Base-by-base conservation (phyloP, 2,113 vertebrate genomes). In the Desmodus rotundus region DNA sequence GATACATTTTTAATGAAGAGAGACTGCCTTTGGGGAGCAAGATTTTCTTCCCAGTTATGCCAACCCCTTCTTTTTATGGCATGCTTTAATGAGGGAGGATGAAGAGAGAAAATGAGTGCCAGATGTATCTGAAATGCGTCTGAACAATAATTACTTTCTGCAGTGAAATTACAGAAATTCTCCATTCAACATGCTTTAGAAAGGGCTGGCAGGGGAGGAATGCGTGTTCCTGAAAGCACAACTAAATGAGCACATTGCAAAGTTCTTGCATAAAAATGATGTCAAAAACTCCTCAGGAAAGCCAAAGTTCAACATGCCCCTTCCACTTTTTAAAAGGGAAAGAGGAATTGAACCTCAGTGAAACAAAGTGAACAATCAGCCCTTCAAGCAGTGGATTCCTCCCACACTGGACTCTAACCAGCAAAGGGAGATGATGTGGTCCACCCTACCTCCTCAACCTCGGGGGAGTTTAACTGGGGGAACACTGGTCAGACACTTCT, bases 71-170 rank as follows among this genome's bases (percentile, higher is more conserved):
- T 65, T 96, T 97, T 94, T 80, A 80, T 87, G 84, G 88, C 73
- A 87, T 38, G 15, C 73, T 93, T 94, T 96, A 95, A 88, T 78
- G 78, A 95, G 73, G 78, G 65, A 93, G 45, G 68, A 68, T 74
- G 36, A 94, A 86, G 89, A 78, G 43, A 93, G 78, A 86, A 93
- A 87, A 95, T 68, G 91, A 94, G 74, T 77, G 83, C 93, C 95
- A 97, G 93, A 91, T 94, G 65, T 67, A 86, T 91, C 77, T 63
- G 54, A 73, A 89, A 93, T 22, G 61, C 67, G 22, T 89, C 89
- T 93, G 91, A 89, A 91, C 56, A 95, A 73, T 68, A 96, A 90
- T 95, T 94, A 94, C 81, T 90, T 78, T 96, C 72, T 87, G 67
- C 63, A 67, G 80, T 38, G 74, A 93, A 94, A 93, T 96, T 72